Base-by-base conservation (phyloP, 1,140 invertebrate species). In the Solenopsis fugax region DNA sequence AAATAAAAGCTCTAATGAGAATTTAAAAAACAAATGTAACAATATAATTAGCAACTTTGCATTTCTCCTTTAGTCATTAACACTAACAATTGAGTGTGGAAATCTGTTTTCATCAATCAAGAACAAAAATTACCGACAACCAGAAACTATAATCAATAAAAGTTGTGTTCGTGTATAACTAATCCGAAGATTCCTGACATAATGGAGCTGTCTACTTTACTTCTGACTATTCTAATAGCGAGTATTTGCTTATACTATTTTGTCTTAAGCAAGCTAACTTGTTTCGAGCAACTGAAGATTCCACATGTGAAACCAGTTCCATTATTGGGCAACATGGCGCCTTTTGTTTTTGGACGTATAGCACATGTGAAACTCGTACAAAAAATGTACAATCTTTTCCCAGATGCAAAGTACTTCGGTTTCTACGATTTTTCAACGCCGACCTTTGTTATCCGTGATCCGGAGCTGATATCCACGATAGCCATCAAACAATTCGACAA, bases 401-500 rank as follows among this genome's bases (percentile, higher is more conserved):
- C 62, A 1, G 3, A 82, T 0, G 18, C 52, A 0, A 90, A 82
- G 2, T 90, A 88, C 12, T 85, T 72, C 12, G 88, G 88, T 0
- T 12, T 90, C 4, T 90, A 64, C 34, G 45, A 86, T 7, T 82
- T 90, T 18, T 12, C 6, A 5, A 37, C 18, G 0, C 87, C 88
- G 0, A 5, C 29, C 0, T 45, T 71, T 4, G 54, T 86, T 9
- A 69, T 89, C 6, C 88, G 87, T 3, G 88, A 89, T 41, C 76
- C 77, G 0, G 87, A 90, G 0, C 29, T 90, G 10, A 77, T 88
- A n/a, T 24, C 10, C 2, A 18, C 18, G 0, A 73, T 90, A 2
- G 21, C 60, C 0, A 65, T 90, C 6, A 90, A 86, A n/a, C 64
- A 90, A 3, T 90, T 90, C 3, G 84, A 90, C 24, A 64, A 73